Evolutionary conservation across 2,797 vertebrate species (phyloP), one percentile per base, ranked within the genome.

Genomic region (Delichon dasypus): DNA sequence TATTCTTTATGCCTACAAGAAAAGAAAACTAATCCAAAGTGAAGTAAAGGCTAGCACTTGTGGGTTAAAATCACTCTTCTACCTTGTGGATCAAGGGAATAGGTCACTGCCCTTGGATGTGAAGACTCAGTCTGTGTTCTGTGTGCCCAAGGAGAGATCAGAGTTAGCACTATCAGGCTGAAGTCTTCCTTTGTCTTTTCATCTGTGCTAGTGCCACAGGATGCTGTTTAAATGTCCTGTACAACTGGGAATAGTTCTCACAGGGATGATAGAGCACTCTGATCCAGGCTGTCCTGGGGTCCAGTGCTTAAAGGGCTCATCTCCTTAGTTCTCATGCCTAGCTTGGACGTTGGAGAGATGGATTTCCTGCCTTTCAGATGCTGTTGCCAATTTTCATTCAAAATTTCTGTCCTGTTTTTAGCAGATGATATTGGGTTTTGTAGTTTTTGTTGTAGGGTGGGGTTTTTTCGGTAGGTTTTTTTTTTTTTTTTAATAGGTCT

Each of bases 191-290:
- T 1, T 29, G 5, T 38, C 5, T 87, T 75, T 88, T 82, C 14
- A 34, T 34, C 9, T 0, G 0, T 15, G 29, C 7, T 32, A 73
- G 53, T 47, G 51, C 9, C 6, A 12, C 1, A 1, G 48, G 10
- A 34, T 65, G 15, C 34, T 60, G 1, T 20, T 26, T 10, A 25
- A 20, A 9, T 34, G 21, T 53, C 4, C 42, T 81, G 18, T 30
- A n/a, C 9, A 23, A 40, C 44, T 32, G 36, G 25, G 23, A 79
- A 29, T 8, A 13, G 11, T 20, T 87, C 19, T 81, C 25, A 16
- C 6, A 34, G 40, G 19, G 32, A 36, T 17, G 17, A 16, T 4
- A 60, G n/a, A 54, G 29, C 19, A 7, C 23, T n/a, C 32, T 78
- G 62, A 27, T 26, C 22, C 32, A 54, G 45, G 11, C n/a, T 76